phyloP scores from a whole-genome alignment of 2,888 invertebrate genomes.

The Ormyrus thymus region DNA sequence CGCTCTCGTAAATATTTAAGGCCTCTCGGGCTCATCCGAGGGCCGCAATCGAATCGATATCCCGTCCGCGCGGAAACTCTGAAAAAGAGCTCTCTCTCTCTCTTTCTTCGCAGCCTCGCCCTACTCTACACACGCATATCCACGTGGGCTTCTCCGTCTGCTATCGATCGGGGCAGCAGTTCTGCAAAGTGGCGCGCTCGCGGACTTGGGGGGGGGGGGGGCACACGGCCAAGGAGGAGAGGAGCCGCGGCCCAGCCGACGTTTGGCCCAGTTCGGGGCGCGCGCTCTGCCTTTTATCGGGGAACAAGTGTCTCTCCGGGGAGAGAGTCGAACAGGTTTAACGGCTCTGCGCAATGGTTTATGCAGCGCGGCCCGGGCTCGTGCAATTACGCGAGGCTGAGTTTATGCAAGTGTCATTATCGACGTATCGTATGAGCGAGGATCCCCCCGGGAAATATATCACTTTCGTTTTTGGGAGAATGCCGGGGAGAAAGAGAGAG shows the following conservation, averaged over 20 bases:
- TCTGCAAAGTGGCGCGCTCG: too few species aligned
- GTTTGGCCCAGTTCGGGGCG: conserved; percentile 13
- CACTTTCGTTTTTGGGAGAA: conserved; percentile 33
- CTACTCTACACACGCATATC: too few species aligned
- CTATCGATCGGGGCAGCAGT: too few species aligned
- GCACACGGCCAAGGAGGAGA: conserved; percentile 33
- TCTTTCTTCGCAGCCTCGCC: not conserved
- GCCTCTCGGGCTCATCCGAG: not conserved
- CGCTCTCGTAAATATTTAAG: too few species aligned
- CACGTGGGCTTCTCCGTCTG: too few species aligned
- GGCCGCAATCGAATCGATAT: conserved; percentile 6
- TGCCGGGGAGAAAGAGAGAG: not conserved
- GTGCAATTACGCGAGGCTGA: conserved; percentile 17
- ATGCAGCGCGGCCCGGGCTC: not conserved
- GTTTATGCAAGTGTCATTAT: conserved; percentile 42
- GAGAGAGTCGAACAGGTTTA: conserved; percentile 39
- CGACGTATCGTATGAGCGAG: conserved; percentile 5
- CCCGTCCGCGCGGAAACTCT: too few species aligned
- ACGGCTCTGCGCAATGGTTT: conserved; percentile 40
- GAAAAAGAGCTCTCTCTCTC: conserved; percentile 1
- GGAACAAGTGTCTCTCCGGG: conserved; percentile 23
- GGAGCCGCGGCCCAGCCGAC: not conserved
- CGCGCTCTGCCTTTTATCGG: conserved; percentile 16
- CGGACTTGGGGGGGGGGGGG: too few species aligned
- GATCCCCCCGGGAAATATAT: conserved; percentile 10